Percentiles rank a stretch among this genome's conserved stretches.
phyloP scores from a whole-genome alignment of 2,797 vertebrate species.

The Ficedula albicollis region DNA sequence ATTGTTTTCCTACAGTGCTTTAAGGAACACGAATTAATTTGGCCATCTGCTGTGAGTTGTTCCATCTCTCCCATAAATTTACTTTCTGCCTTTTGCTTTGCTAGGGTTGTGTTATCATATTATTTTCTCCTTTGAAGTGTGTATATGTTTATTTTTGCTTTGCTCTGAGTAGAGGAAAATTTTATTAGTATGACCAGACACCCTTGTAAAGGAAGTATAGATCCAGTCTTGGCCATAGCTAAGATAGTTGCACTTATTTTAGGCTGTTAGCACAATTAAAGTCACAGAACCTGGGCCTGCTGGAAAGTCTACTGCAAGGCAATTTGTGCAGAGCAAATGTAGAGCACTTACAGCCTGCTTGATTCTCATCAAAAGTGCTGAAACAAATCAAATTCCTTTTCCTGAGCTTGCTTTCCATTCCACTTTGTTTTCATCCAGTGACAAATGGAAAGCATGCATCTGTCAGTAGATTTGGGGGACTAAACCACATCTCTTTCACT shows the following conservation, averaged over 20 bases:
- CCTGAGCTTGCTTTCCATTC: not conserved
- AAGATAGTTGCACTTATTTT: not conserved
- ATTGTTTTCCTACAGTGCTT: not conserved
- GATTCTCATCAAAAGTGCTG: not conserved
- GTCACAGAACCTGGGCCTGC: not conserved
- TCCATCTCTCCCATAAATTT: not conserved
- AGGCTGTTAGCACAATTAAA: not conserved
- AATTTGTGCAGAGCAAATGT: not conserved
- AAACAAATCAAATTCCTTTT: not conserved
- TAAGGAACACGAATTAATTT: not conserved
- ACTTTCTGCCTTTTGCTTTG: not conserved
- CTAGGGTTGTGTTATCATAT: not conserved
- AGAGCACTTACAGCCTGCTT: not conserved
- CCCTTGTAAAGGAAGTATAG: not conserved
- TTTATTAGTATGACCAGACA: not conserved
- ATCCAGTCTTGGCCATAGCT: not conserved
- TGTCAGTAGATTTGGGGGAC: not conserved
- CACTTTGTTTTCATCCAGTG: not conserved
- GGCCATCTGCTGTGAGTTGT: not conserved
- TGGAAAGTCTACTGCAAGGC: not conserved
- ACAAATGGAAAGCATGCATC: not conserved
- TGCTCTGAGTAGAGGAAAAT: not conserved
- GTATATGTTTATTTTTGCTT: not conserved
- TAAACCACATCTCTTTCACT: not conserved
- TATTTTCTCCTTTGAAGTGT: not conserved